Percentiles rank a stretch among this genome's conserved stretches.
Evolutionary conservation across 2,888 invertebrate species (phyloP).

Genomic region (Fabriciana adippe): DNA sequence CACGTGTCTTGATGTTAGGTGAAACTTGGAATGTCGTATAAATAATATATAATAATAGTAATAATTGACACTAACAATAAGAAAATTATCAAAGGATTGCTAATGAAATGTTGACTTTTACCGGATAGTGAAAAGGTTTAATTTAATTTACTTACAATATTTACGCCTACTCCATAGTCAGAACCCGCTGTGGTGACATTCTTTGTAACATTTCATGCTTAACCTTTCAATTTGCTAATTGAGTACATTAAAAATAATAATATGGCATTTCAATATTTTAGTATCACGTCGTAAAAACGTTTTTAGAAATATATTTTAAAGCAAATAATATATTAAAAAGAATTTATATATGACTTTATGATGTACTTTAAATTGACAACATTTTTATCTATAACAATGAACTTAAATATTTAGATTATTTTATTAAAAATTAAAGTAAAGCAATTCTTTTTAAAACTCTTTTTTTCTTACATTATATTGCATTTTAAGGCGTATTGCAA

Average conservation of each 20-base stretch:
- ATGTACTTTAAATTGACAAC: slow-evolving; percentile 2
- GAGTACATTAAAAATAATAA: slow-evolving; percentile 10
- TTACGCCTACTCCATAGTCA: neutral
- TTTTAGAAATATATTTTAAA: slow-evolving; percentile 9
- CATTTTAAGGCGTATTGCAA: neutral
- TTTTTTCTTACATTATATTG: slow-evolving; percentile 4
- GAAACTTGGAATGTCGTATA: neutral
- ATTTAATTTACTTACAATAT: neutral
- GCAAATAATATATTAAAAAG: slow-evolving; percentile 5
- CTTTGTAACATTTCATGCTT: neutral
- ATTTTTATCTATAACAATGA: neutral
- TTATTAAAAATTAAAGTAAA: neutral
- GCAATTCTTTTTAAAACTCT: neutral
- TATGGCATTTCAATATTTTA: slow-evolving; percentile 10
- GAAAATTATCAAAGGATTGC: neutral
- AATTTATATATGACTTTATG: neutral
- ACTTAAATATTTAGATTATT: neutral
- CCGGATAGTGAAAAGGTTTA: too few species aligned
- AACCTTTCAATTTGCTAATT: slow-evolving; percentile 1
- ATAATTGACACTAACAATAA: slow-evolving; percentile 2
- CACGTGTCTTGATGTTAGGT: neutral
- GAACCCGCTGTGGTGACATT: too few species aligned
- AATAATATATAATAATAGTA: neutral
- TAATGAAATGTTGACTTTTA: neutral
- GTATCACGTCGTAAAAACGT: slow-evolving; percentile 17